Evolutionary conservation across 2,888 invertebrate species (phyloP).

Genomic region (Myopa testacea): DNA sequence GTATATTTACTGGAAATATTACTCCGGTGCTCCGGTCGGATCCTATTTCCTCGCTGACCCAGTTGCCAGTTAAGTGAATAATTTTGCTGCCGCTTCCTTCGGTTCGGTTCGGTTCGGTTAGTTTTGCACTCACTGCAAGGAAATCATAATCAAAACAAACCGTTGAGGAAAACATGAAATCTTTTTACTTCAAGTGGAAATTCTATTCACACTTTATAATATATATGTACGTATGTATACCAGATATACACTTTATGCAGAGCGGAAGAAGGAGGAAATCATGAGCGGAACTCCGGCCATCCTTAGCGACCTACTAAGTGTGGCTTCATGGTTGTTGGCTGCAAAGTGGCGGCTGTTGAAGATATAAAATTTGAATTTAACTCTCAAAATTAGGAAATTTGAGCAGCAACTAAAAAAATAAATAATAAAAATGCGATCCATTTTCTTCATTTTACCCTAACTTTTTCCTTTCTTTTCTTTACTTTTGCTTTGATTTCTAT

Average conservation of each 20-base stretch:
- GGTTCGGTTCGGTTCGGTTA: background rate
- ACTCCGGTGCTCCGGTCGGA: background rate
- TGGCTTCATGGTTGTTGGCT: background rate
- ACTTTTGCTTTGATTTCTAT: background rate
- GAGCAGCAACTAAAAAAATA: background rate
- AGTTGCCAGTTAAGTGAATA: slow-evolving; percentile 27
- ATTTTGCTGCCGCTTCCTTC: background rate
- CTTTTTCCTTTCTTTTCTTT: background rate
- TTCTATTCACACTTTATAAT: slow-evolving; percentile 5
- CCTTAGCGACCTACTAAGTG: slow-evolving; percentile 14
- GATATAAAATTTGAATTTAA: background rate
- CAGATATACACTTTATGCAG: background rate
- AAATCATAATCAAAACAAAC: slow-evolving; percentile 40
- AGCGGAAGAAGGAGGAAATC: background rate
- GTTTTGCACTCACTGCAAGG: background rate
- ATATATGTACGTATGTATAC: slow-evolving; percentile 1
- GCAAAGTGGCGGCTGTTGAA: background rate
- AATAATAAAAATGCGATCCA: background rate
- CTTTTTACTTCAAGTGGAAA: slow-evolving; percentile 13
- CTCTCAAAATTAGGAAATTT: background rate
- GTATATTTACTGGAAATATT: slow-evolving; percentile 17
- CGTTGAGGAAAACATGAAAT: slow-evolving; percentile 32
- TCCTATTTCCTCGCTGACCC: slow-evolving; percentile 28
- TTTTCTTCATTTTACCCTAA: background rate
- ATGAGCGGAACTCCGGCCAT: background rate